Base-by-base conservation (phyloP, 2,888 invertebrate species). In the Cerastis leucographa region DNA sequence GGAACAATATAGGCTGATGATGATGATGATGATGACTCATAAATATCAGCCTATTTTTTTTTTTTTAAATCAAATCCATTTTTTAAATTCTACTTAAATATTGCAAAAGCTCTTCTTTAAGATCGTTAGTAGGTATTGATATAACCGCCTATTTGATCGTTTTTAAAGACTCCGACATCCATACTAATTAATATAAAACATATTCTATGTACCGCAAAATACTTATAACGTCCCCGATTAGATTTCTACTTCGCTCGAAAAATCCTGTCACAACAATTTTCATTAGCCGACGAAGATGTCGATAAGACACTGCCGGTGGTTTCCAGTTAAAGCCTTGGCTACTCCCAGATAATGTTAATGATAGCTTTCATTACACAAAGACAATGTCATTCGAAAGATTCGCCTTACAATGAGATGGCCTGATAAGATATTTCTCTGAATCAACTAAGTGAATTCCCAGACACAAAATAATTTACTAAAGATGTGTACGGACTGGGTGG, bases 381-480 rank as follows among this genome's bases (percentile, higher is more conserved):
- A n/a, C 19, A 62, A 14, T 62, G 51, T 19, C 19, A 19, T 62
- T 46, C 22, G 19, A 40, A n/a, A 80, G 44, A 72, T 25, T 29
- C 11, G 5, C 14, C 29, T 46, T 25, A 6, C 17, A 3, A 49
- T 59, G 29, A 42, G 79, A 42, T 49, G 29, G 29, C 29, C 46
- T 54, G 74, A 49, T 74, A 64, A 74, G 40, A 56, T 17, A 29
- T 42, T 64, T 64, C n/a, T 64, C 25, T 5, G 64, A 75, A 35
- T 46, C 17, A 29, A 62, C 54, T 14, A 74, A 81, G 64, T 64
- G 42, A 74, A 64, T 74, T 81, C 8, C 7, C n/a, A 42, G 64
- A 65, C 64, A 14, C 19, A 64, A 72, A 25, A 61, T 51, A 25
- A 79, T 71, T 49, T 59, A 2, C 6, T 49, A 14, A 59, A 42